Percentiles rank a stretch among this genome's conserved stretches.
These are phyloP conservation scores for Dexiosoma caninum DNA, from an alignment of 2,888 invertebrate species.

Conservation along the genomic window DNA sequence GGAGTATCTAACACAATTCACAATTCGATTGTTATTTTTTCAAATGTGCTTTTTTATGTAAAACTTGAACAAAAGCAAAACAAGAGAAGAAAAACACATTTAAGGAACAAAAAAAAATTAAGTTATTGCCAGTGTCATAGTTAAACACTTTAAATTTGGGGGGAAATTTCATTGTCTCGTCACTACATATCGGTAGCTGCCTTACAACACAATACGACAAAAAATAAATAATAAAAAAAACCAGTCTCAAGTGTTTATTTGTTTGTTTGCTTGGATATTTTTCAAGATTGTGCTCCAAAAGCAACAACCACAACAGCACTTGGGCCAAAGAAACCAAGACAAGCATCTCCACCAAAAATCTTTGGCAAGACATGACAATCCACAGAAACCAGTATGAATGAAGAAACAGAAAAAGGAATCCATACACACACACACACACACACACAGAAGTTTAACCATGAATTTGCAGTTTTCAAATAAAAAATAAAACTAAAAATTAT, in stretches of 20 bases:
- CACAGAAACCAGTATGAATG: constrained; percentile 35
- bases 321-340: constrained; percentile 30
- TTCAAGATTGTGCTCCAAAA: constrained; percentile 28
- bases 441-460: constrained; percentile 13
- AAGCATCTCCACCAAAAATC: constrained; percentile 38
- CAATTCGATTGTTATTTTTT: constrained; percentile 20
- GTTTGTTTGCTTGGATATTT: constrained; percentile 37
- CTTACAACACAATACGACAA: background rate
- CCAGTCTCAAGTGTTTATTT: constrained; percentile 55
- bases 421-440: constrained; percentile 11
- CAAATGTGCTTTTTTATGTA: background rate
- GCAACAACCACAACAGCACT: background rate
- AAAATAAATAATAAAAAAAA: no score
- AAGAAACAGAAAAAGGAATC: background rate
- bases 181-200: constrained; percentile 20
- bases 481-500: background rate
- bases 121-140: constrained; percentile 59
- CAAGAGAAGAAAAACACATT: background rate
- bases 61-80: constrained; percentile 4
- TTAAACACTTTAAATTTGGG: constrained; percentile 54
- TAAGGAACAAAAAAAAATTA: constrained; percentile 29
- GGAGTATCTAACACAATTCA: background rate
- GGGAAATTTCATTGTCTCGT: constrained; percentile 44
- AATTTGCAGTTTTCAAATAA: constrained; percentile 39
- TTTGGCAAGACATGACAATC: constrained; percentile 24